Conservation (phyloP, 2,113 vertebrate genomes). For the Chaenocephalus aceratus region DNA sequence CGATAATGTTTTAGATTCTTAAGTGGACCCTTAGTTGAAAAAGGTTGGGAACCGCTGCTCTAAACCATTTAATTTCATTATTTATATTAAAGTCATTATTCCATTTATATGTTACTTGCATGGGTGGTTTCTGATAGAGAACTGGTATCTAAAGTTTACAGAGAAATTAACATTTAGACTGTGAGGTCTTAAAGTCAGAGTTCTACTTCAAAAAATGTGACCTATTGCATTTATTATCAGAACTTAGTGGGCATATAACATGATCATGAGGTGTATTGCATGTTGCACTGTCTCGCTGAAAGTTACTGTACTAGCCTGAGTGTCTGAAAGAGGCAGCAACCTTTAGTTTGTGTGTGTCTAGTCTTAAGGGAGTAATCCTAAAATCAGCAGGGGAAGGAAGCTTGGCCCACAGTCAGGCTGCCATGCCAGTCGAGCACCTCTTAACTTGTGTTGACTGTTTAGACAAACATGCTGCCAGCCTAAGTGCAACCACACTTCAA, state of each 20-base stretch:
- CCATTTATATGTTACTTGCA: no score
- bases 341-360: conserved; percentile 35
- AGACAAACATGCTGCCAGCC: conserved; percentile 42
- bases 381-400: conserved; percentile 33
- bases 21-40: no score
- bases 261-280: neutral
- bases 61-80: no score
- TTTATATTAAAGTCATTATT: no score
- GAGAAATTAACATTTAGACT: neutral
- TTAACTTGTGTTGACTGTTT: conserved; percentile 45
- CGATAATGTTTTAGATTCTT: no score
- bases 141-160: neutral
- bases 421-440: conserved; percentile 33
- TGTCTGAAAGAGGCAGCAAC: neutral
- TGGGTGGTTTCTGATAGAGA: neutral
- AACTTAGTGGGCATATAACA: neutral
- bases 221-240: neutral
- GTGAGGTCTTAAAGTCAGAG: neutral
- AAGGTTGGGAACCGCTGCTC: no score
- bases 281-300: conserved; percentile 1
- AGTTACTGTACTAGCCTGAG: neutral
- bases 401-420: conserved; percentile 38
- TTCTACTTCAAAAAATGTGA: neutral
- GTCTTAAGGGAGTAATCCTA: conserved; percentile 31
- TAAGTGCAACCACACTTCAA: conserved; percentile 38